phyloP scores from a whole-genome alignment of 1,140 invertebrate genomes.

The Drosophila virilis region DNA sequence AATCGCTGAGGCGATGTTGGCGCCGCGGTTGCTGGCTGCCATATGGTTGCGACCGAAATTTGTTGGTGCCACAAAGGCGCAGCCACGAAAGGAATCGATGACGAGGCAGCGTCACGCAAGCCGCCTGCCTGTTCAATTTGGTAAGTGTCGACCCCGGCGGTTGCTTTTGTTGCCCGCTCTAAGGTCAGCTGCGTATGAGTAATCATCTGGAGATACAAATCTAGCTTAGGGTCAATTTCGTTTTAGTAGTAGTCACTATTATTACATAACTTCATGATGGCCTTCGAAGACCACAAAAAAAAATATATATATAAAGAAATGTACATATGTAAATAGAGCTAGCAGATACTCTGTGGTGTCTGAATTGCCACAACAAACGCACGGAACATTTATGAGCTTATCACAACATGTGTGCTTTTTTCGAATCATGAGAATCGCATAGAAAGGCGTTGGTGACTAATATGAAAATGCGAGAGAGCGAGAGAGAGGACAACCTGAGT shows the following conservation, averaged over 20 bases:
- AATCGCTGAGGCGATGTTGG: slow-evolving; percentile 4
- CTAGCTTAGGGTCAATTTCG: slow-evolving; percentile 72
- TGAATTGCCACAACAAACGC: too few relatives aligned
- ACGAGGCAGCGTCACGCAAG: slow-evolving; percentile 65
- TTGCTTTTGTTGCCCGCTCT: slow-evolving; percentile 25
- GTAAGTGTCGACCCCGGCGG: slow-evolving; percentile 63
- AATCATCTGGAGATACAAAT: slow-evolving; percentile 79
- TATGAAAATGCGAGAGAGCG: background rate
- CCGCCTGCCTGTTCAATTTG: slow-evolving; percentile 68
- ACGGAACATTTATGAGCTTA: background rate
- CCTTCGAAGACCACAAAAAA: slow-evolving; percentile 56
- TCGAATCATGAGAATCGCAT: background rate
- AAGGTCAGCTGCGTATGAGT: slow-evolving; percentile 71
- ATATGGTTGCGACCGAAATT: slow-evolving; percentile 37
- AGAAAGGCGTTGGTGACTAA: background rate
- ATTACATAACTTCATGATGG: slow-evolving; percentile 71
- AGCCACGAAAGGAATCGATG: slow-evolving; percentile 61
- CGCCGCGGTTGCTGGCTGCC: slow-evolving; percentile 28
- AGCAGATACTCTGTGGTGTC: background rate
- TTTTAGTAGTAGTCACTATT: slow-evolving; percentile 56
- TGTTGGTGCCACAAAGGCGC: slow-evolving; percentile 45
- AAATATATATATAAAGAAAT: slow-evolving; percentile 7
- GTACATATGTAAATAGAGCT: background rate
- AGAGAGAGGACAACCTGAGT: background rate
- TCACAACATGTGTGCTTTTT: background rate